Conservation (phyloP, 2,888 invertebrate genomes). For the Chelonus formosanus region DNA sequence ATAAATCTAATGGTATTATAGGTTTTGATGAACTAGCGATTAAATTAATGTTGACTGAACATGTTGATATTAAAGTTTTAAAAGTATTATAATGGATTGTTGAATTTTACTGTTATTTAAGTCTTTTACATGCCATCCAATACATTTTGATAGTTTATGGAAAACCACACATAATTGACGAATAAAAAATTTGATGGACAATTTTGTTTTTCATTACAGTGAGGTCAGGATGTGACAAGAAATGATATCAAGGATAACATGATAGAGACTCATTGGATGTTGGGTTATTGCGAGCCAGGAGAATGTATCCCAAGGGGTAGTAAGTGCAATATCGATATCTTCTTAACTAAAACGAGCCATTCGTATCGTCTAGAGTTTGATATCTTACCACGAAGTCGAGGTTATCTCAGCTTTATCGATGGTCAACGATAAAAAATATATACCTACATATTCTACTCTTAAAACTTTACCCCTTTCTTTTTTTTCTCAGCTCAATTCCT, state of each 20-base stretch:
- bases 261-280: slow-evolving; percentile 4
- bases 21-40: too few relatives aligned
- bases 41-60: too few relatives aligned
- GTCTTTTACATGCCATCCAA: too few relatives aligned
- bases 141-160: too few relatives aligned
- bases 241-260: slow-evolving; percentile 24
- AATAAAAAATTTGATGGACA: too few relatives aligned
- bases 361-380: slow-evolving; percentile 29
- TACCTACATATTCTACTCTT: slow-evolving; percentile 1
- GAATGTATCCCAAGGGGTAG: slow-evolving; percentile 15
- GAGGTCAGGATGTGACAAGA: not conserved
- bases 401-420: slow-evolving; percentile 32
- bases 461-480: too few relatives aligned
- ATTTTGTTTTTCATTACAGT: slow-evolving; percentile 2
- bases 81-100: too few relatives aligned
- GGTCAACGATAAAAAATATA: slow-evolving; percentile 25
- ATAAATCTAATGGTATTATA: too few relatives aligned
- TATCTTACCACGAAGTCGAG: slow-evolving; percentile 15
- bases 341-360: slow-evolving; percentile 34
- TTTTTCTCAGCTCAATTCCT: too few relatives aligned
- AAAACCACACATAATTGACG: too few relatives aligned
- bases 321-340: slow-evolving; percentile 28
- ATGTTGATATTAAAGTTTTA: too few relatives aligned
- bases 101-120: too few relatives aligned
- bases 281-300: slow-evolving; percentile 14